These are phyloP conservation scores for Phrynocephalus guinanensis DNA, from an alignment of 2,797 vertebrate genomes.

Conservation along the genomic window DNA sequence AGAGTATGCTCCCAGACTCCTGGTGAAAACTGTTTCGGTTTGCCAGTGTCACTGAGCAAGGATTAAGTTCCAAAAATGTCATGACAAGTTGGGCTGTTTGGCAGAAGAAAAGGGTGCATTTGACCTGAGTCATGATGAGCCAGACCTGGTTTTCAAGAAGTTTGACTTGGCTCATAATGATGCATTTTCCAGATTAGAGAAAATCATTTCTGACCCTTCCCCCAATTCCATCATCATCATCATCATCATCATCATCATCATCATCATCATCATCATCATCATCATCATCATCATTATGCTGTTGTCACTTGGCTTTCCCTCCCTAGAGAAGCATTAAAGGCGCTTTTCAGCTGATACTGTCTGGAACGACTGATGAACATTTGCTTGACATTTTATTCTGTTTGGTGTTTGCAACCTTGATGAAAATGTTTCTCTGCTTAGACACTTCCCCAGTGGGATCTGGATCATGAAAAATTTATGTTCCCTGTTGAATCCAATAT, in stretches of 20 bases:
- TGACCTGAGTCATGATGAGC: not conserved
- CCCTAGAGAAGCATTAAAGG: conserved; percentile 35
- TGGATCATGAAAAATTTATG: conserved; percentile 65
- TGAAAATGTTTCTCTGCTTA: conserved; percentile 66
- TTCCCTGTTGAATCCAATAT: conserved; percentile 52
- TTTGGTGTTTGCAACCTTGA: conserved; percentile 67
- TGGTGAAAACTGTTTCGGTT: not conserved
- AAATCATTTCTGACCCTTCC: not conserved
- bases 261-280: too few species aligned
- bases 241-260: too few species aligned
- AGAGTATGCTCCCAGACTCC: not conserved
- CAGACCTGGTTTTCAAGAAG: not conserved
- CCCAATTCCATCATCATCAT: too few species aligned
- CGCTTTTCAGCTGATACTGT: conserved; percentile 59
- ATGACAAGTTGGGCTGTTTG: not conserved
- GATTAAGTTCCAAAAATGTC: not conserved
- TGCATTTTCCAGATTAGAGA: not conserved
- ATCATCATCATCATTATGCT: not conserved
- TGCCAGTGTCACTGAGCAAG: not conserved
- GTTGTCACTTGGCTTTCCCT: not conserved
- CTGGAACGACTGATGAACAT: conserved; percentile 62
- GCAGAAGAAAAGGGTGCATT: not conserved
- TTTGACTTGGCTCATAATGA: not conserved
- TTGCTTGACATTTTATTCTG: conserved; percentile 60
- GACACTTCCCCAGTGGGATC: conserved; percentile 47